Base-by-base conservation (phyloP, 2,888 invertebrate species). In the Anarsia innoxiella region DNA sequence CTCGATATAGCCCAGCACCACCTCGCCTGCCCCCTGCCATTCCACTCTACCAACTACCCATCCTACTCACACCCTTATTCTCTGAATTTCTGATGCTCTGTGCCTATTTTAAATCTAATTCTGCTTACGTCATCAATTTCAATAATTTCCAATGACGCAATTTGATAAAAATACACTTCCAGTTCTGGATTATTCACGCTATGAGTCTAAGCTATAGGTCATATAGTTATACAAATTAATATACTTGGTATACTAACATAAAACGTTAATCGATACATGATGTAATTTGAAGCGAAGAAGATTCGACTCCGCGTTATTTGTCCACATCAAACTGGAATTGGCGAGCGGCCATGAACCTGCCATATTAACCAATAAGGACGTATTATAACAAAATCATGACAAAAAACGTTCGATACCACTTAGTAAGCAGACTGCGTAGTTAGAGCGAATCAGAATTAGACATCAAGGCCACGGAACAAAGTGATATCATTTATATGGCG, bases 401-500 rank as follows among this genome's bases (percentile, higher is more conserved):
- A 11, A 27, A 23, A 36, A 42, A 23, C 27, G 32, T 36, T 36
- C 11, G 6, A 47, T 55, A 49, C 45, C 53, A 61, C 63, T 78
- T 74, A 66, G 69, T 69, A 78, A 62, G 71, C 78, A 76, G 71
- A 78, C 76, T 57, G 59, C 78, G 75, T 77, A 74, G 73, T 71
- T 72, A 60, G 65, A 73, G 61, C 73, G 72, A 70, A 73, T 76
- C 77, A 70, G 73, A 78, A 77, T 82, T 76, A 76, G 71, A 68
- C 70, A 69, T 63, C 77, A 80, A 82, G 83, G 82, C 67, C 75
- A 59, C 50, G 53, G 47, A 61, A 59, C 63, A 49, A 62, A 74
- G 67, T 76, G 74, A 80, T 80, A 79, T 82, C 80, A 82, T 78
- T 79, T 78, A 71, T 71, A 66, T 76, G 74, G 76, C 68, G 69